phyloP scores from a whole-genome alignment of 2,797 vertebrate species.

The Austrolebias charrua region DNA sequence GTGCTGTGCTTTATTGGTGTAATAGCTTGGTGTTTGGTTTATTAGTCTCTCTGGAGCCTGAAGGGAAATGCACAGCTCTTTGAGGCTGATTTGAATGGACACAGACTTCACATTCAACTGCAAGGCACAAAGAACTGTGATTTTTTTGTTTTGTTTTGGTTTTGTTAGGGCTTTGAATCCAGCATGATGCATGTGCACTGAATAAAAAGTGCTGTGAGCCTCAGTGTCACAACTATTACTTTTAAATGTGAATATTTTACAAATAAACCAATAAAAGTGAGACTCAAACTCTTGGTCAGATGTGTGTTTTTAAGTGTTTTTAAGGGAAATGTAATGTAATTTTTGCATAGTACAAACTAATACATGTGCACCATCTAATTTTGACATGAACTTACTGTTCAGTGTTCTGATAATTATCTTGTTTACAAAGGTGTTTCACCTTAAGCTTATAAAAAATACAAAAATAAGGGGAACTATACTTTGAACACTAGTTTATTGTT shows the following conservation, averaged over 20 bases:
- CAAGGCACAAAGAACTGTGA: slow-evolving; percentile 56
- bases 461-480: too few species aligned
- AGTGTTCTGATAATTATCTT: slow-evolving; percentile 2
- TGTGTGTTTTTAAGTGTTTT: slow-evolving; percentile 28
- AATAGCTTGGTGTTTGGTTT: slow-evolving; percentile 63
- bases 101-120: slow-evolving; percentile 26
- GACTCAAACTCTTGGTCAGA: slow-evolving; percentile 33
- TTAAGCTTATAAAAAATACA: slow-evolving; percentile 8
- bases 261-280: slow-evolving; percentile 69
- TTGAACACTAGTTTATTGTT: slow-evolving; percentile 2
- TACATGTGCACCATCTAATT: slow-evolving; percentile 1
- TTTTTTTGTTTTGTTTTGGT: slow-evolving; percentile 6
- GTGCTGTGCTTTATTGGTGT: slow-evolving; percentile 56
- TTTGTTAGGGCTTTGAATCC: slow-evolving; percentile 67
- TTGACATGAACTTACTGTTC: slow-evolving; percentile 1
- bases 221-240: slow-evolving; percentile 64
- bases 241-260: slow-evolving; percentile 74
- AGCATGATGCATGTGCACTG: slow-evolving; percentile 78
- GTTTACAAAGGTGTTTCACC: slow-evolving; percentile 12
- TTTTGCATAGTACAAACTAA: slow-evolving; percentile 3
- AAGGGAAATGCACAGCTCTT: slow-evolving; percentile 32
- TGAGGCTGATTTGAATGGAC: slow-evolving; percentile 27
- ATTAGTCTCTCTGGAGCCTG: slow-evolving; percentile 55
- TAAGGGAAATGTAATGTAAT: not conserved
- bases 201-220: slow-evolving; percentile 73